Evolutionary conservation across 2,797 vertebrate species (phyloP), one percentile per base, ranked within the genome.

Genomic region (Aplochiton taeniatus): DNA sequence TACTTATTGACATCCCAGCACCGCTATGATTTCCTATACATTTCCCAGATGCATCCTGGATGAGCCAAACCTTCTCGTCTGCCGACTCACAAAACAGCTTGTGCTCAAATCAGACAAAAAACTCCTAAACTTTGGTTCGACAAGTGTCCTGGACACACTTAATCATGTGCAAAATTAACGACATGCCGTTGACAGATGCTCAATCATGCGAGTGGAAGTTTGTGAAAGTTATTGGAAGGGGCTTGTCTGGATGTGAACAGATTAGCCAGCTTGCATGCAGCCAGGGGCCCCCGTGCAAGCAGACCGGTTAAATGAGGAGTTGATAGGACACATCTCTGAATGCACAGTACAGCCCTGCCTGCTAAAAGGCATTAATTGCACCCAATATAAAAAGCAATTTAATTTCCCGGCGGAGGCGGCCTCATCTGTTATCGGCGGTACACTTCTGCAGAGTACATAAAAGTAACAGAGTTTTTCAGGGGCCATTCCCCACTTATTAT

Each of bases 391-490:
- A 85, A 87, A 81, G 75, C 79, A 75, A 89, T 90, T 89, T 87
- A 86, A 89, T 88, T 89, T 83, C 76, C 85, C 75, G 76, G 63
- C 52, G 74, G 79, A 66, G 75, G 79, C 80, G 68, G 78, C 72
- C 84, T 92, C 86, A 89, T 90, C 83, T 87, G 85, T 91, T 93
- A 88, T 91, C 85, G 77, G 83, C 78, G 75, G 73, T 79, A 83
- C 77, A 90, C 82, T 88, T 84, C 74, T 83, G 78, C 66, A 74
- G 73, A 83, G 82, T 80, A 85, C 81, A 87, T 81, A 83, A 84
- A 88, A 85, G 90, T 90, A 88, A 88, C 86, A 76, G 86, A 84
- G 89, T 85, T 87, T 88, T 91, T 87, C 72, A 68, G 87, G 81
- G 87, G 79, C 87, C 83, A 81, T 89, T 87, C 83, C 85, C 85